A percentile compares a stretch with the other conserved stretches of the same genome.
Conservation (phyloP, 2,113 vertebrate genomes). For the Scytalopus superciliaris region DNA sequence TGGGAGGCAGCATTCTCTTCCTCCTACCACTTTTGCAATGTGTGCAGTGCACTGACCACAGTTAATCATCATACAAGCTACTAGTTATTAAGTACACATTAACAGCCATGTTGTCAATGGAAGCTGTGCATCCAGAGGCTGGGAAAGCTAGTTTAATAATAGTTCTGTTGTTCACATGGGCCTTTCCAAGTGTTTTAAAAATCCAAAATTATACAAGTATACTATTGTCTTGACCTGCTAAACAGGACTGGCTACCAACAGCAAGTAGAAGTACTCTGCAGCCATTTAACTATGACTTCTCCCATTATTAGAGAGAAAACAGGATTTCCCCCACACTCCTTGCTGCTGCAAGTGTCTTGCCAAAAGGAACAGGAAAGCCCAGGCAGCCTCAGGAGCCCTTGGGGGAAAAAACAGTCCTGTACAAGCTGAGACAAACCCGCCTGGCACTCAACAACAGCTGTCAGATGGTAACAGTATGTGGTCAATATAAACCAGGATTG, state of each 20-base stretch:
- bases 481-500: background rate
- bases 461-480: background rate
- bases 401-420: background rate
- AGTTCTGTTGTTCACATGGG: background rate
- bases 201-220: background rate
- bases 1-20: background rate
- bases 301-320: background rate
- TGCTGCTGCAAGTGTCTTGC: background rate
- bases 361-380: background rate
- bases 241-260: background rate
- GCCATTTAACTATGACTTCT: background rate
- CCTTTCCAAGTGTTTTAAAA: background rate
- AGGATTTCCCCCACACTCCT: background rate
- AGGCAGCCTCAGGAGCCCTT: background rate
- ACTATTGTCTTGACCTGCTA: background rate
- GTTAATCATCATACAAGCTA: conserved; percentile 29
- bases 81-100: conserved; percentile 6
- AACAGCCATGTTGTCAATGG: background rate
- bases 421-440: background rate
- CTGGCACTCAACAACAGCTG: background rate
- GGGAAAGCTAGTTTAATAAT: conserved; percentile 7
- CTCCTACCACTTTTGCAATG: conserved; percentile 11
- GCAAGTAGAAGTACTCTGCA: background rate
- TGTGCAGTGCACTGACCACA: background rate
- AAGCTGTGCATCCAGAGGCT: background rate